Evolutionary conservation across 1,140 invertebrate genomes (phyloP), one percentile per base, ranked within the genome.

Genomic region (Sipha flava): DNA sequence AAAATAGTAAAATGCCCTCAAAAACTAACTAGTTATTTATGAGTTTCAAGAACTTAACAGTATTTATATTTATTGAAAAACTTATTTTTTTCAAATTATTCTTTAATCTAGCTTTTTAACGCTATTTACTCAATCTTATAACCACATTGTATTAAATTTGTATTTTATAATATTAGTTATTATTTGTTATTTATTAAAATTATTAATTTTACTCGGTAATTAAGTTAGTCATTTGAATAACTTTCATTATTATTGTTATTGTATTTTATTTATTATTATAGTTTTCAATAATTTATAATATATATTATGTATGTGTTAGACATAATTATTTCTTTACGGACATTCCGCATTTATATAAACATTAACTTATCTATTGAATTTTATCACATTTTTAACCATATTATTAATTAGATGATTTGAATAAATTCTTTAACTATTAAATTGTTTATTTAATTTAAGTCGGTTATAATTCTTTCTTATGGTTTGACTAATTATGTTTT

Each of bases 261-360:
- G 52, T 43, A 40, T 18, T 75, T 57, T 75, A 40, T 54, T 75
- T 52, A 12, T 34, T 57, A 43, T 70, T 73, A 77, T 57, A 59
- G 52, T 40, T 59, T 57, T 59, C 26, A 57, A 43, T 9, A 57
- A 9, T 57, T 57, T n/a, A 59, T 23, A 75, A 52, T 52, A 52
- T 52, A 54, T 26, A 75, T 52, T 21, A 23, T 75, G n/a, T 57
- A 77, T 37, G 31, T 57, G 29, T 40, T 54, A 77, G 52, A 59
- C 26, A 54, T 77, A 43, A 77, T 77, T 57, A 54, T 37, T 77
- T 52, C n/a, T 73, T 75, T 59, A 77, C 73, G 73, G 73, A 77
- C 73, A 77, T 77, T 57, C 73, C 73, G 73, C 73, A 77, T 77
- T 77, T 77, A 77, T 77, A 52, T 54, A 75, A 52, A 52, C 3